These are phyloP conservation scores for Pimephales promelas DNA, from an alignment of 2,113 vertebrate species.

Conservation along the genomic window DNA sequence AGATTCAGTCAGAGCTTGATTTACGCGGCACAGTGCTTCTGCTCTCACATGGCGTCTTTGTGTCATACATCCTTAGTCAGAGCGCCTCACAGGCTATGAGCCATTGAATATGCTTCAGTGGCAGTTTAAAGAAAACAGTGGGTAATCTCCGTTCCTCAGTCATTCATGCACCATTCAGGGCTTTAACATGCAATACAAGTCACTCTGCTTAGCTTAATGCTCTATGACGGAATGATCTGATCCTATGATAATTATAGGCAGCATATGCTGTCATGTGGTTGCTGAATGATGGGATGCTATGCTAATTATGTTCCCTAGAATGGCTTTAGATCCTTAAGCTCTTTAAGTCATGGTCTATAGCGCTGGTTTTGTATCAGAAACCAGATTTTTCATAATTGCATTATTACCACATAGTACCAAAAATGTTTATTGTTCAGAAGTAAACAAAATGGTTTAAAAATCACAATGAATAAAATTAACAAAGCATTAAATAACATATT, in stretches of 20 bases:
- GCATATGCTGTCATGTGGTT: slow-evolving; percentile 51
- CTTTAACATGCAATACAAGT: slow-evolving; percentile 28
- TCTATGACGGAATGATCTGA: slow-evolving; percentile 56
- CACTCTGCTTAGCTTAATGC: slow-evolving; percentile 41
- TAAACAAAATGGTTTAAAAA: neutral
- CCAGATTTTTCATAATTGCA: slow-evolving; percentile 3
- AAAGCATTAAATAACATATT: neutral
- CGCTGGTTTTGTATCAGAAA: slow-evolving; percentile 3
- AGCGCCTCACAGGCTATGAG: slow-evolving; percentile 11
- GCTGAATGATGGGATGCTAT: slow-evolving; percentile 48
- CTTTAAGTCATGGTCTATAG: slow-evolving; percentile 21
- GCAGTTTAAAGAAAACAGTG: slow-evolving; percentile 25
- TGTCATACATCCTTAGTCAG: slow-evolving; percentile 41
- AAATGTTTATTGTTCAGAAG: neutral
- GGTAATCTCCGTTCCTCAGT: slow-evolving; percentile 13
- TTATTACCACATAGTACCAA: neutral
- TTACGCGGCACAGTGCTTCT: slow-evolving; percentile 55
- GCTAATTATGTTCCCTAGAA: slow-evolving; percentile 44
- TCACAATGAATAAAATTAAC: neutral
- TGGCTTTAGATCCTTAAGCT: slow-evolving; percentile 14
- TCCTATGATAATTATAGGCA: slow-evolving; percentile 65
- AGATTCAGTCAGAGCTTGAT: slow-evolving; percentile 61
- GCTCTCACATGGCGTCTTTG: slow-evolving; percentile 49
- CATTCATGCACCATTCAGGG: slow-evolving; percentile 9
- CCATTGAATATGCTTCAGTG: slow-evolving; percentile 21